A percentile compares a stretch with the other conserved stretches of the same genome.
Evolutionary conservation across 2,888 invertebrate species (phyloP).

Genomic region (Drosophila recens): DNA sequence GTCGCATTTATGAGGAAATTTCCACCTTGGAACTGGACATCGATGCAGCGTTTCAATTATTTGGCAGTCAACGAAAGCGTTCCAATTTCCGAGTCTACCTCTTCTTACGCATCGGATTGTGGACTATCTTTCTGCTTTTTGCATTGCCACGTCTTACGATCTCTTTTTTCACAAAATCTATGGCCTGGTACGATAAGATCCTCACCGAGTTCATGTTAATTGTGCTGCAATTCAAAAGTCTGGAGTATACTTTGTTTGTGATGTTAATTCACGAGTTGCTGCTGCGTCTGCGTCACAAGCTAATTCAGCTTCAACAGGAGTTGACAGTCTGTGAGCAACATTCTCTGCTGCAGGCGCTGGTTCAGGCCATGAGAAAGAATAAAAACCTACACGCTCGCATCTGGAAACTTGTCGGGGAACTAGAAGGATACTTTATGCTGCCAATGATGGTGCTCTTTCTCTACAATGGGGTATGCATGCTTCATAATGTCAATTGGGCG

Average conservation of each 20-base stretch:
- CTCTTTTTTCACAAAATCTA: conserved; percentile 25
- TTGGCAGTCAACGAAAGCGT: conserved; percentile 2
- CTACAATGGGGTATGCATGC: conserved; percentile 63
- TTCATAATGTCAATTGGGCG: conserved; percentile 76
- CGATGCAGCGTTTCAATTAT: neutral
- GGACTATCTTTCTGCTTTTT: conserved; percentile 39
- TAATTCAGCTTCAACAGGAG: conserved; percentile 56
- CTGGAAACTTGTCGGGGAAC: conserved; percentile 67
- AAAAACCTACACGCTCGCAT: conserved; percentile 68
- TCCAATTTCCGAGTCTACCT: conserved; percentile 39
- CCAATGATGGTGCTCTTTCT: conserved; percentile 69
- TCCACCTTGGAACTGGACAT: conserved; percentile 67
- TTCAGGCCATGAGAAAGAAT: conserved; percentile 62
- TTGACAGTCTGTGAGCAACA: conserved; percentile 35
- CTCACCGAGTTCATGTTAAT: conserved; percentile 49
- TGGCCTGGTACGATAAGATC: conserved; percentile 32
- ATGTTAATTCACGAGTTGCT: conserved; percentile 67
- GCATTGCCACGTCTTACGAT: conserved; percentile 34
- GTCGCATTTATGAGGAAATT: conserved; percentile 54
- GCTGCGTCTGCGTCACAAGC: conserved; percentile 46
- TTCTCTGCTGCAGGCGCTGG: conserved; percentile 43
- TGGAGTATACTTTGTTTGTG: conserved; percentile 71
- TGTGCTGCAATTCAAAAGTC: conserved; percentile 60
- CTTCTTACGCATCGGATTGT: conserved; percentile 45
- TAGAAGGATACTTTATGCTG: conserved; percentile 73